Base-by-base conservation (phyloP, 2,888 invertebrate genomes). In the Standfussiana lucernea region DNA sequence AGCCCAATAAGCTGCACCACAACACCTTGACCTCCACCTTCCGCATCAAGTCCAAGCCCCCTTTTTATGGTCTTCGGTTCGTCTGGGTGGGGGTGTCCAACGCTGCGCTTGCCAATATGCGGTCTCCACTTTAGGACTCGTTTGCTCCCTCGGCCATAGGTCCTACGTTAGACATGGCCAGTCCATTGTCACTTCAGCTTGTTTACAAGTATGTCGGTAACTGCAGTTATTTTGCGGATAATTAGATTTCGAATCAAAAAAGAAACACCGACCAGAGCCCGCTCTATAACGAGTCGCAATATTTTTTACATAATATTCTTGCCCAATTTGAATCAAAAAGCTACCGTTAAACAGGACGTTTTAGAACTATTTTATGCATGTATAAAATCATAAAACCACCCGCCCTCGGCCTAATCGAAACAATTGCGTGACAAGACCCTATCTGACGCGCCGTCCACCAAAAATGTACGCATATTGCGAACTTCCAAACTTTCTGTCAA, bases 401-500 rank as follows among this genome's bases (percentile, higher is more conserved):
- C 67, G 15, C 76, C 71, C 47, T 35, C 45, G 35, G 64, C 64
- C 72, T 85, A 75, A 77, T 80, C 75, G 74, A 82, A 76, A 61
- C 73, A 82, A 80, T 84, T 65, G 79, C 88, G 81, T 85, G 85
- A 88, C 82, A 79, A 75, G 85, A 70, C 69, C 66, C 37, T 87
- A 80, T 86, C 87, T 84, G 84, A 81, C 79, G 75, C 79, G 75
- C 81, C 82, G 88, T 89, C 90, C 88, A 77, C 70, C 74, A 79
- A 92, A 92, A 92, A 89, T 89, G 88, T 90, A 90, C 80, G 85
- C 90, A 88, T 86, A 86, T 84, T 78, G 83, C 85, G 68, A 91
- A 94, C 88, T 93, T 94, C 87, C 83, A 82, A 91, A 89, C 92
- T 94, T 95, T 95, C 90, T 91, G 92, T 91, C 93, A 94, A 95